A percentile compares a stretch with the other conserved stretches of the same genome.
Evolutionary conservation across 2,888 invertebrate genomes (phyloP).

Genomic region (Acleris holmiana): DNA sequence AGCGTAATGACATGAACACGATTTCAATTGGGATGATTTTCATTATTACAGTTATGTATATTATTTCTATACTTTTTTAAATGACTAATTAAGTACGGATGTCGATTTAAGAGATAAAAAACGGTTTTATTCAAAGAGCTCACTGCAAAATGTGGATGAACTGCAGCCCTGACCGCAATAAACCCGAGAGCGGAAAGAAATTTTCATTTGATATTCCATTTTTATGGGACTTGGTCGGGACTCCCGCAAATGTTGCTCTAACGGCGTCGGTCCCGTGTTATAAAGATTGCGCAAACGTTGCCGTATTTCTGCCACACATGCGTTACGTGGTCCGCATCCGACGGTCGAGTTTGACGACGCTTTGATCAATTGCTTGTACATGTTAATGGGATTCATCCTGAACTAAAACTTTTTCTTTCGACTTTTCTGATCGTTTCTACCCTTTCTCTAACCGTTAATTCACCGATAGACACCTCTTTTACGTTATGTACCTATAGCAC

Average conservation of each 20-base stretch:
- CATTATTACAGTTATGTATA: no score
- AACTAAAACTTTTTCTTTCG: not conserved
- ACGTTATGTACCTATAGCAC: not conserved
- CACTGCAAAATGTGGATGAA: slow-evolving; percentile 43
- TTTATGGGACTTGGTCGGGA: slow-evolving; percentile 57
- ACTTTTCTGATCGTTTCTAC: not conserved
- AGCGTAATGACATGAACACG: no score
- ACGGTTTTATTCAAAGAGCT: not conserved
- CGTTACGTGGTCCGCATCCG: slow-evolving; percentile 39
- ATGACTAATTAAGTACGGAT: no score
- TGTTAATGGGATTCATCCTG: slow-evolving; percentile 10
- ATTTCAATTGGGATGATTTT: no score
- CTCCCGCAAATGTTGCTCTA: slow-evolving; percentile 48
- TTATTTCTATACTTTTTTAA: no score
- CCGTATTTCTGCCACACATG: slow-evolving; percentile 43
- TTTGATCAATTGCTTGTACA: slow-evolving; percentile 19
- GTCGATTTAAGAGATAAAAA: not conserved
- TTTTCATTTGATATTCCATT: slow-evolving; percentile 66
- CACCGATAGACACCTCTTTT: not conserved
- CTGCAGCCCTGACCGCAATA: slow-evolving; percentile 59
- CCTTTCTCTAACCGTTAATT: not conserved
- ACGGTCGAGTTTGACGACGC: slow-evolving; percentile 14
- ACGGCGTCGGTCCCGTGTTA: slow-evolving; percentile 38
- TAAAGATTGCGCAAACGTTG: slow-evolving; percentile 48
- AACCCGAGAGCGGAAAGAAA: slow-evolving; percentile 60